Percentiles rank a stretch among this genome's conserved stretches.
These are phyloP conservation scores for Pogoniulus pusillus DNA, from an alignment of 2,797 vertebrate species.

Conservation along the genomic window DNA sequence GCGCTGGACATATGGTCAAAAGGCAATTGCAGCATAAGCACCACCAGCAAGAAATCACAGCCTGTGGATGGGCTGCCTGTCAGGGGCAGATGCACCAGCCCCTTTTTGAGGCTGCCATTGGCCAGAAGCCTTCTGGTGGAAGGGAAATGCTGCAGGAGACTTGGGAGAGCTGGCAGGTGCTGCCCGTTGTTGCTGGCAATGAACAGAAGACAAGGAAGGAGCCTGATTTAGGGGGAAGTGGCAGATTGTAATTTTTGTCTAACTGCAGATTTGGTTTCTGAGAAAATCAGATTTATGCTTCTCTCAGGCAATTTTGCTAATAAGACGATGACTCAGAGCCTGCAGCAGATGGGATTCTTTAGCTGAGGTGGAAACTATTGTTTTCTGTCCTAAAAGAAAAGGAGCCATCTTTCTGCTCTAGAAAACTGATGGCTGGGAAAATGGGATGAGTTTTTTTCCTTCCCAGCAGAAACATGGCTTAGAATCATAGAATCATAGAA, in stretches of 20 bases:
- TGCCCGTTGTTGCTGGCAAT: neutral
- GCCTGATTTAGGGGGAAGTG: neutral
- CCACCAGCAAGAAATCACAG: neutral
- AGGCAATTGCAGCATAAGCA: neutral
- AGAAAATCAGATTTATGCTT: conserved; percentile 42
- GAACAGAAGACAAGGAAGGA: neutral
- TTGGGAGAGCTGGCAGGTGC: neutral
- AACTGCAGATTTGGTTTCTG: conserved; percentile 20
- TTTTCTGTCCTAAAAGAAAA: conserved; percentile 26
- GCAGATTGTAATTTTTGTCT: conserved; percentile 29
- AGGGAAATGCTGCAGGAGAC: neutral
- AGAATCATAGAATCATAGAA: no score
- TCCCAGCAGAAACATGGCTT: neutral
- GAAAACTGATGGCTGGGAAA: conserved; percentile 15
- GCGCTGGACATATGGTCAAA: neutral
- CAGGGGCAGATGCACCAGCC: neutral
- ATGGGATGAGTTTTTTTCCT: neutral
- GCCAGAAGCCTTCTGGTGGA: neutral
- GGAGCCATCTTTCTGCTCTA: conserved; percentile 4
- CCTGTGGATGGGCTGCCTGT: neutral
- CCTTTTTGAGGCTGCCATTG: neutral
- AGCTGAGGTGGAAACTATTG: conserved; percentile 44
- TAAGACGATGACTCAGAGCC: conserved; percentile 54
- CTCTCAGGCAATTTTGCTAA: conserved; percentile 52
- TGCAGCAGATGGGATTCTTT: conserved; percentile 22